phyloP scores from a whole-genome alignment of 1,140 invertebrate genomes.

The Sarcophaga bullata region DNA sequence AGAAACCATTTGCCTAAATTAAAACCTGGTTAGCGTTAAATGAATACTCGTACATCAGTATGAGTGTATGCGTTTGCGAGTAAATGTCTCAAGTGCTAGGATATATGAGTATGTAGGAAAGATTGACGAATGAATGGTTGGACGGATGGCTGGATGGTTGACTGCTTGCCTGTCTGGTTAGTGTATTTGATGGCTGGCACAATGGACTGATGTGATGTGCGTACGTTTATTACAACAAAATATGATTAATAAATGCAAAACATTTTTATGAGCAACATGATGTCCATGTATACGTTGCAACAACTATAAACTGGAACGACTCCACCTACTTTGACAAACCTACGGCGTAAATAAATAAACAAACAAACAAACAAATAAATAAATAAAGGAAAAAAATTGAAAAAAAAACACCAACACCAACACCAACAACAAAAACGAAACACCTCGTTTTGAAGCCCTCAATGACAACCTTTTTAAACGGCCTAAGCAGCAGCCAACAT shows the following conservation, averaged over 20 bases:
- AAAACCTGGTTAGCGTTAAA: conserved; percentile 38
- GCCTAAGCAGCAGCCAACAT: background rate
- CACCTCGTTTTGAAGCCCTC: background rate
- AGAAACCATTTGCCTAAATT: conserved; percentile 40
- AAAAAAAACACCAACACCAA: background rate
- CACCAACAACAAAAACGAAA: too few relatives aligned
- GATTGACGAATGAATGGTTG: background rate
- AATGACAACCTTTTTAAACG: conserved; percentile 34
- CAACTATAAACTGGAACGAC: conserved; percentile 36
- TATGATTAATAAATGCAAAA: conserved; percentile 41
- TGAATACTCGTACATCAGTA: conserved; percentile 2
- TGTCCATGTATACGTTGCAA: background rate
- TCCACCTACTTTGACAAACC: conserved; percentile 40
- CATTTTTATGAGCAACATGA: conserved; percentile 29
- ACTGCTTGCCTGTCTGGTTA: background rate
- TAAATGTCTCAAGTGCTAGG: background rate
- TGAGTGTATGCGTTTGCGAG: background rate
- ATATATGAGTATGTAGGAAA: background rate
- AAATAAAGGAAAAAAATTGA: conserved; percentile 1
- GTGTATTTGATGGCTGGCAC: background rate
- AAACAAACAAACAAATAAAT: conserved; percentile 36
- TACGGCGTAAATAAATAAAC: conserved; percentile 26
- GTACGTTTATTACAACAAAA: background rate
- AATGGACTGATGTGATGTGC: background rate
- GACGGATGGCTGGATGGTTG: conserved; percentile 15